Conservation (phyloP, 2,888 invertebrate genomes). For the Nudaria mundana region DNA sequence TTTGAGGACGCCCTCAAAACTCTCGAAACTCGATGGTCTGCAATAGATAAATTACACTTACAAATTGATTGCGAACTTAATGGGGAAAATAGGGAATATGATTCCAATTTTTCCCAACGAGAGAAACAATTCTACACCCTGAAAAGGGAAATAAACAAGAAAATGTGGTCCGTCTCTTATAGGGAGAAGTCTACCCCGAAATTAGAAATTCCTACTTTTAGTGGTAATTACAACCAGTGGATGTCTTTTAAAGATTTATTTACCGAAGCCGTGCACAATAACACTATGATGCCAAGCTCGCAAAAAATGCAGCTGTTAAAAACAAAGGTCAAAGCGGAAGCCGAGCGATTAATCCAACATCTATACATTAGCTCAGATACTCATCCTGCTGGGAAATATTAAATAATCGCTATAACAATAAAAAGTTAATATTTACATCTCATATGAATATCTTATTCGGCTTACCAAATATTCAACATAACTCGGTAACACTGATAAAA, state of each 20-base stretch:
- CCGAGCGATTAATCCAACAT: conserved; percentile 20
- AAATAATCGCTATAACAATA: conserved; percentile 21
- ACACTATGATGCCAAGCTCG: conserved; percentile 9
- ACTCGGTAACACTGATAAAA: conserved; percentile 8
- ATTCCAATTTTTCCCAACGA: conserved; percentile 4
- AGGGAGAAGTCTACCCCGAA: conserved; percentile 11
- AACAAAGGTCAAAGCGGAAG: conserved; percentile 13
- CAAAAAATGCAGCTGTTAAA: conserved; percentile 9
- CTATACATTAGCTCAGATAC: conserved; percentile 12
- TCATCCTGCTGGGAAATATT: conserved; percentile 28
- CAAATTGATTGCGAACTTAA: conserved; percentile 18
- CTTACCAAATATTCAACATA: conserved; percentile 15
- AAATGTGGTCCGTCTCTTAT: conserved; percentile 5
- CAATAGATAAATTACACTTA: conserved; percentile 21
- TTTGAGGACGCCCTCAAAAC: conserved; percentile 9
- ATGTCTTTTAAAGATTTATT: conserved; percentile 22
- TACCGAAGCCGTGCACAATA: conserved; percentile 17
- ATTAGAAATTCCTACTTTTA: conserved; percentile 14
- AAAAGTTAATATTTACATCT: conserved; percentile 3
- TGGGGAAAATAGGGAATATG: conserved; percentile 12
- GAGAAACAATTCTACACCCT: conserved; percentile 1
- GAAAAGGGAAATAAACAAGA: conserved; percentile 8
- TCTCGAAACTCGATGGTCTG: conserved; percentile 15
- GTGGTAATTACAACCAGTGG: conserved; percentile 16
- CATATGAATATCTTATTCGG: conserved; percentile 18